Conservation (phyloP, 2,797 vertebrate species). For the Oreochromis mossambicus region DNA sequence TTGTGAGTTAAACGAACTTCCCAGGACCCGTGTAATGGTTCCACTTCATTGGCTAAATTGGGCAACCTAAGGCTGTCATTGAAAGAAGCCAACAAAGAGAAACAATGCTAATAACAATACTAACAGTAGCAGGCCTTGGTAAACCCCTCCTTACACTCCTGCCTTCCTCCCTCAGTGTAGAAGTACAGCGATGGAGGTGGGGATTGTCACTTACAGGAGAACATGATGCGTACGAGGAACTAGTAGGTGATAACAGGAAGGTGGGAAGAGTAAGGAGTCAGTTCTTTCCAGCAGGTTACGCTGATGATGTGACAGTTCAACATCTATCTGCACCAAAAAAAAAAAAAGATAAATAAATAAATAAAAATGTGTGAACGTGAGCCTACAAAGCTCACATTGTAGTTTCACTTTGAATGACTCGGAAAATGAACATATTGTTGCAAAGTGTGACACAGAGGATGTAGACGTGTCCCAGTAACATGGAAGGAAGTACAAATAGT, state of each 20-base stretch:
- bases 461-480: fast-evolving
- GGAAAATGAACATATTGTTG: not conserved
- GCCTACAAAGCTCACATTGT: not conserved
- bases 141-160: not conserved
- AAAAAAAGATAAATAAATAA: not conserved
- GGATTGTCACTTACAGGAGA: not conserved
- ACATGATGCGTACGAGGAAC: not conserved
- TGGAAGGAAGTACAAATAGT: not conserved
- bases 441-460: not conserved
- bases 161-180: not conserved
- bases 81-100: not conserved
- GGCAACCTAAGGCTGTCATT: not conserved
- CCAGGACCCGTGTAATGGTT: not conserved
- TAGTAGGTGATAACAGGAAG: not conserved
- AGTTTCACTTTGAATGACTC: not conserved
- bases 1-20: not conserved
- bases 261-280: not conserved
- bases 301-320: not conserved
- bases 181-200: not conserved
- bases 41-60: not conserved
- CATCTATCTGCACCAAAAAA: not conserved
- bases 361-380: not conserved
- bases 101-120: not conserved
- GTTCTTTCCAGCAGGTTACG: not conserved
- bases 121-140: not conserved